These are phyloP conservation scores for Phylloscopus whistleri DNA, from an alignment of 2,113 vertebrate species.

Conservation along the genomic window DNA sequence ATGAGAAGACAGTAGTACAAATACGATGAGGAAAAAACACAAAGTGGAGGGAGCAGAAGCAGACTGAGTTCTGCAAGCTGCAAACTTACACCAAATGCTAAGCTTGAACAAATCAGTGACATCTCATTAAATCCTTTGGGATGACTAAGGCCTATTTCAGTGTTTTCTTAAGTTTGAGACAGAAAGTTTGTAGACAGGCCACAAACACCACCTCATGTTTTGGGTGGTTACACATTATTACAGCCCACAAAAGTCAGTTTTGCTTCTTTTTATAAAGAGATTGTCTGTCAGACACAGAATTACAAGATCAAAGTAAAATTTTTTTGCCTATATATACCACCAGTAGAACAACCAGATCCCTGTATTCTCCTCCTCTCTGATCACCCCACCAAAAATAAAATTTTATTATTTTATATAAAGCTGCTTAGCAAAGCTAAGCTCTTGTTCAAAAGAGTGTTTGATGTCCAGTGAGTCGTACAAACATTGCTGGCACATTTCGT, in stretches of 20 bases:
- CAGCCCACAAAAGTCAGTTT: not conserved
- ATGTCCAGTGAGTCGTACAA: not conserved
- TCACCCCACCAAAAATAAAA: not conserved
- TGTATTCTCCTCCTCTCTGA: not conserved
- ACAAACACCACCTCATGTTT: not conserved
- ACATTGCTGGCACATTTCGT: not conserved
- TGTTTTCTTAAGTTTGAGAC: not conserved
- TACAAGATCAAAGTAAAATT: not conserved
- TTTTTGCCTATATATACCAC: not conserved
- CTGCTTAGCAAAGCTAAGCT: not conserved
- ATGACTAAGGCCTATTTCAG: not conserved
- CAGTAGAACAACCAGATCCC: not conserved
- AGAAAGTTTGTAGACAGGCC: not conserved
- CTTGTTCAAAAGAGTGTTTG: not conserved
- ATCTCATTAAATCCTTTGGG: not conserved
- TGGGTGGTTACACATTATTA: not conserved
- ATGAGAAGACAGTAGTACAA: not conserved
- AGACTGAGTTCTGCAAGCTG: not conserved
- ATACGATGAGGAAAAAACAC: not conserved
- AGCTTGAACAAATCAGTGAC: not conserved
- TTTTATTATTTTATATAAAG: not conserved
- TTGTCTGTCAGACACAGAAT: not conserved
- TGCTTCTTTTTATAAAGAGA: not conserved
- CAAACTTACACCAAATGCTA: not conserved
- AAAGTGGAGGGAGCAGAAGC: not conserved